A percentile compares a stretch with the other conserved stretches of the same genome.
Evolutionary conservation across 2,888 invertebrate species (phyloP).

Genomic region (Meliscaeva auricollis): DNA sequence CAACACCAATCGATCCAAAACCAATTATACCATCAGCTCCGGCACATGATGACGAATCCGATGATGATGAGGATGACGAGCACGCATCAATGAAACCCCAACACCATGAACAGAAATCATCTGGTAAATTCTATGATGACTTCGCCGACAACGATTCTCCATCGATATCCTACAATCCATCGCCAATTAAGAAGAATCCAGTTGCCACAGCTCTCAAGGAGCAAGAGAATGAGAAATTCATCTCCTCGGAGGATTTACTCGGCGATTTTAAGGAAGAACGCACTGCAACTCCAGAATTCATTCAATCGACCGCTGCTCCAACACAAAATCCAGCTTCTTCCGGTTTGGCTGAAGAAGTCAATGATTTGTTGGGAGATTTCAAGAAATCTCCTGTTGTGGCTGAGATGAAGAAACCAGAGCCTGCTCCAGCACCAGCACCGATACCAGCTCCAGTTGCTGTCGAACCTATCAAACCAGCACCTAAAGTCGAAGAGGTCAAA

Average conservation of each 20-base stretch:
- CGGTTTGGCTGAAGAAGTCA: constrained; percentile 43
- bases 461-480: constrained; percentile 18
- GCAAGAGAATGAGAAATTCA: constrained; percentile 84
- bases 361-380: constrained; percentile 63
- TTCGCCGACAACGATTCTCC: constrained; percentile 82
- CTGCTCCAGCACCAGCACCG: constrained; percentile 54
- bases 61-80: constrained; percentile 70
- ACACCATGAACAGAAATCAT: constrained; percentile 63
- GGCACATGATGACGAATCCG: constrained; percentile 65
- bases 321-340: constrained; percentile 62
- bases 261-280: constrained; percentile 83
- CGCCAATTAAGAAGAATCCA: constrained; percentile 82
- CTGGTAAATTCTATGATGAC: constrained; percentile 79
- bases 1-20: constrained; percentile 25
- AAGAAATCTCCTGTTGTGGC: constrained; percentile 20
- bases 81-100: constrained; percentile 69
- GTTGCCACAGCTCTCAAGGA: constrained; percentile 82
- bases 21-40: constrained; percentile 63
- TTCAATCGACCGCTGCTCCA: constrained; percentile 63
- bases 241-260: constrained; percentile 83
- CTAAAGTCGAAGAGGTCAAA: constrained; percentile 63
- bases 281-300: constrained; percentile 78
- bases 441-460: constrained; percentile 54
- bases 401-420: constrained; percentile 52
- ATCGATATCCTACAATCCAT: constrained; percentile 82